Conservation (phyloP, 2,888 invertebrate genomes). For the Ophion costatus region DNA sequence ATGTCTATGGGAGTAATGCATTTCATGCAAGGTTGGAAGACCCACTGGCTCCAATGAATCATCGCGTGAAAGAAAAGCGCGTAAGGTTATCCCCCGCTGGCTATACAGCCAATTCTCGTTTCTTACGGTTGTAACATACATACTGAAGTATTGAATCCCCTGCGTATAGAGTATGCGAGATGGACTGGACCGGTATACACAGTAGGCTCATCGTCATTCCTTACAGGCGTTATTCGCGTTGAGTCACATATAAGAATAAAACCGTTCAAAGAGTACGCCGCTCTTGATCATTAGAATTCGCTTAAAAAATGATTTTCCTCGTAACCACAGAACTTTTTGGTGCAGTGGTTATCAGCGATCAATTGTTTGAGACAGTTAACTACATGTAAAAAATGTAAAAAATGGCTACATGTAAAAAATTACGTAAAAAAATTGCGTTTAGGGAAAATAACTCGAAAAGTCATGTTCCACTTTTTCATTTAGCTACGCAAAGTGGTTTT, state of each 20-base stretch:
- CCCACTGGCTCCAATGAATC: conserved; percentile 56
- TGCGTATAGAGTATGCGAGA: conserved; percentile 16
- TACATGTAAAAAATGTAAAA: no score
- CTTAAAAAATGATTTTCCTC: neutral
- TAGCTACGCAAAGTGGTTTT: no score
- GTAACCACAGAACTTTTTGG: neutral
- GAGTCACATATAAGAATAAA: conserved; percentile 57
- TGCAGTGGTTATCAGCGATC: neutral
- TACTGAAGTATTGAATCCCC: conserved; percentile 18
- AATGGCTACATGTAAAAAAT: no score
- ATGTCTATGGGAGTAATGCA: conserved; percentile 34
- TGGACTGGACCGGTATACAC: conserved; percentile 37
- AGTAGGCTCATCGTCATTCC: conserved; percentile 51
- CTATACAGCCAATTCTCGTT: conserved; percentile 44
- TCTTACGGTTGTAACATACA: conserved; percentile 48
- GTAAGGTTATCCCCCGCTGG: conserved; percentile 53
- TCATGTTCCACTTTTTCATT: no score
- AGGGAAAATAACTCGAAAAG: no score
- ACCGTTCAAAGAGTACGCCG: conserved; percentile 44
- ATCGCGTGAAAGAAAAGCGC: conserved; percentile 45
- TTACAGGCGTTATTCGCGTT: conserved; percentile 41
- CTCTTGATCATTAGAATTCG: conserved; percentile 14
- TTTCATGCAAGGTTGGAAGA: conserved; percentile 30
- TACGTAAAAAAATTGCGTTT: no score
- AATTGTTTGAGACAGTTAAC: neutral